Base-by-base conservation (phyloP, 2,888 invertebrate genomes). In the Dryococelus australis region DNA sequence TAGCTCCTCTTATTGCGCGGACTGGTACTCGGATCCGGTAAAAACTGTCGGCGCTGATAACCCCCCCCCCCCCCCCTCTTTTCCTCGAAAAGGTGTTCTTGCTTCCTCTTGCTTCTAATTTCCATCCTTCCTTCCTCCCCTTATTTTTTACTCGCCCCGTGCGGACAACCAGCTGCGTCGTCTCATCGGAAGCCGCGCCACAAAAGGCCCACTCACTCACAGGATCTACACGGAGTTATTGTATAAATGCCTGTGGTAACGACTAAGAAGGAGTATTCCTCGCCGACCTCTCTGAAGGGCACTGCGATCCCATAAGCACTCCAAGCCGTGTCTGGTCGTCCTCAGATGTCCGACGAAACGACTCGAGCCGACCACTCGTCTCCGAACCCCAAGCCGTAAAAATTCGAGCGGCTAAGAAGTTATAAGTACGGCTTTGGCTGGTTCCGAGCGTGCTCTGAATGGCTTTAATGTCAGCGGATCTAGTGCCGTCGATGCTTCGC, bases 91-190 rank as follows among this genome's bases (percentile, higher is more conserved):
- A 65, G n/a, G 65, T 65, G 65, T 65, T 65, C 65, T 65, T 65
- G 65, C 65, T 65, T 65, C 65, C n/a, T n/a, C 12, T 65, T 65
- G 65, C 65, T 65, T 65, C 65, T 65, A 65, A 65, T 65, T 65
- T 24, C 65, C 65, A 65, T 65, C 65, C 65, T 65, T 65, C 65
- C 6, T 65, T 24, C 65, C 65, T 20, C n/a, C n/a, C 8, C 65
- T 65, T 65, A 0, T 65, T 65, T 65, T 65, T 65, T n/a, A n/a
- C 16, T 65, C 8, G 65, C n/a, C 8, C 24, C n/a, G 65, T 24
- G 65, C 12, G 8, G 2, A 2, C 1, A 65, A 10, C 65, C 65
- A 65, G 65, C 65, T 65, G 65, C 65, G 8, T 24, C 65, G 47
- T 16, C 47, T 47, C 47, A 16, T 47, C n/a, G n/a, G 24, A 65